These are phyloP conservation scores for Tribolium freemani DNA, from an alignment of 2,888 invertebrate genomes.

Conservation along the genomic window DNA sequence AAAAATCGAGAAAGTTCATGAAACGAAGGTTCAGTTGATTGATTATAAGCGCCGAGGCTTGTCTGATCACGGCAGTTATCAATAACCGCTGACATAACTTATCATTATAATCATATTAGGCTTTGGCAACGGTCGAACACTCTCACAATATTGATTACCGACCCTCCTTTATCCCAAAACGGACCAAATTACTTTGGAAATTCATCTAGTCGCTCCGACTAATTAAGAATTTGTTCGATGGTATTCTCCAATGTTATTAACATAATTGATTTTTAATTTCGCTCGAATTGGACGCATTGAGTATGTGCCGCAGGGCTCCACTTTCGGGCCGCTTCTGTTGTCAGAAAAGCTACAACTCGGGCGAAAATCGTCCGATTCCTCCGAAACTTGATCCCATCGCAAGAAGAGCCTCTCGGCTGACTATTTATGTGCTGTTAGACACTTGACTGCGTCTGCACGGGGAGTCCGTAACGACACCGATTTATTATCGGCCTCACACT, in stretches of 20 bases:
- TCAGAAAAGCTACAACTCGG: no score
- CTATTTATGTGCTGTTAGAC: constrained; percentile 64
- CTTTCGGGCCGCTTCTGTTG: neutral
- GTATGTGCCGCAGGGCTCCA: neutral
- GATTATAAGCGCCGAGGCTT: constrained; percentile 55
- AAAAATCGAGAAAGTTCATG: constrained; percentile 58
- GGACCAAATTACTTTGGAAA: constrained; percentile 38
- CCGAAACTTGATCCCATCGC: no score
- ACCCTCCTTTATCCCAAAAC: constrained; percentile 36
- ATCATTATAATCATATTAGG: constrained; percentile 67
- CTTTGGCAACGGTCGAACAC: constrained; percentile 56
- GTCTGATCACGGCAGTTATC: constrained; percentile 60
- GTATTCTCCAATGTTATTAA: neutral
- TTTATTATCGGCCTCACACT: constrained; percentile 64
- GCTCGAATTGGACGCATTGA: no score
- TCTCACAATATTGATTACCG: constrained; percentile 57
- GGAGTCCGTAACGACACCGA: constrained; percentile 62
- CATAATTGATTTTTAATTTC: no score
- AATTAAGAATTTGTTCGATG: constrained; percentile 22
- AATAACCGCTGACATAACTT: constrained; percentile 65
- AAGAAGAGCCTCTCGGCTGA: constrained; percentile 1
- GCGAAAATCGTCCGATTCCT: no score
- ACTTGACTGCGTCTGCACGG: constrained; percentile 59
- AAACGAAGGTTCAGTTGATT: constrained; percentile 58
- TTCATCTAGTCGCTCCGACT: constrained; percentile 28